Evolutionary conservation across 2,797 vertebrate species (phyloP).

Genomic region (Alcedo quadribrachys): DNA sequence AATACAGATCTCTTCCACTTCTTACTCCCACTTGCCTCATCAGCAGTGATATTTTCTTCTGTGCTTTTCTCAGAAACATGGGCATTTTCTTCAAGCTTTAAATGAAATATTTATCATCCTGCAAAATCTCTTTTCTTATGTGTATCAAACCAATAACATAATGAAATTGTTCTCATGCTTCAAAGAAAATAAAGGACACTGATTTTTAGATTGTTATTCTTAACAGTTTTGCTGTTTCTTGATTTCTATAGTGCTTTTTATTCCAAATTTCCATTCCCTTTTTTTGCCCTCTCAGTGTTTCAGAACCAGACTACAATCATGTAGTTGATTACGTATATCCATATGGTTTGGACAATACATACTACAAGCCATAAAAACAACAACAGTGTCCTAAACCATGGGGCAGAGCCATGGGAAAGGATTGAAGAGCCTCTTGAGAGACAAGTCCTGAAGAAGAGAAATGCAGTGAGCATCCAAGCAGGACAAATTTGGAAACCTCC

Average conservation of each 20-base stretch:
- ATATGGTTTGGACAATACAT: neutral
- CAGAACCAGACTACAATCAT: neutral
- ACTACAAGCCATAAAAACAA: neutral
- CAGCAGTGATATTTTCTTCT: neutral
- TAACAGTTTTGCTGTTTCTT: neutral
- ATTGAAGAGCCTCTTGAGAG: neutral
- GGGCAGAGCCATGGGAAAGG: neutral
- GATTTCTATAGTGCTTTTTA: neutral
- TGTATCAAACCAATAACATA: neutral
- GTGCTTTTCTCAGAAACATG: fast-evolving
- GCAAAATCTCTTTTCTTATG: neutral
- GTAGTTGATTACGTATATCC: neutral
- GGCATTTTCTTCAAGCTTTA: neutral
- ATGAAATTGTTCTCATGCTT: neutral
- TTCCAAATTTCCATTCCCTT: neutral
- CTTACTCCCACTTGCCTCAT: neutral
- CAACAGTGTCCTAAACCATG: neutral
- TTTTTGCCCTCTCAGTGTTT: neutral
- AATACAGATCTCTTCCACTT: neutral
- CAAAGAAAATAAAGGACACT: neutral
- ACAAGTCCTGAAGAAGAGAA: neutral
- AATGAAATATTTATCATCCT: neutral
- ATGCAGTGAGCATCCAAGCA: neutral
- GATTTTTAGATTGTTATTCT: neutral
- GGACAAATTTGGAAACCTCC: neutral